These are phyloP conservation scores for Eretmocerus hayati DNA, from an alignment of 2,888 invertebrate species.

Conservation along the genomic window DNA sequence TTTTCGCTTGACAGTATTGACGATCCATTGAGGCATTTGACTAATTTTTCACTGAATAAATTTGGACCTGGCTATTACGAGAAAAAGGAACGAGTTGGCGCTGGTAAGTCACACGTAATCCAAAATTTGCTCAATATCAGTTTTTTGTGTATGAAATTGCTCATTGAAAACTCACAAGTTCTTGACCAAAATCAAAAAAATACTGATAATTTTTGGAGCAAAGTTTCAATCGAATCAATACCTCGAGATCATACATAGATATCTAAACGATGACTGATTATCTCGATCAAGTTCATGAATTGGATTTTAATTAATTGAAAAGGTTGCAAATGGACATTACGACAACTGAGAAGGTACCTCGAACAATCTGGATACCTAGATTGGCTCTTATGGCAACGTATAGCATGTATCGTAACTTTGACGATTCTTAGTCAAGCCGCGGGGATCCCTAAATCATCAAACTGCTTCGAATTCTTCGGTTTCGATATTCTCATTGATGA, in stretches of 20 bases:
- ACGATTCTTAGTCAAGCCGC: conserved; percentile 70
- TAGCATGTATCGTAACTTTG: conserved; percentile 66
- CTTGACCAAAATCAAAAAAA: too few species aligned
- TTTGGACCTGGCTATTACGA: conserved; percentile 74
- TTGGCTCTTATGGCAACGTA: conserved; percentile 74
- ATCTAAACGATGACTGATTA: neutral
- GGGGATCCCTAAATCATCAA: conserved; percentile 62
- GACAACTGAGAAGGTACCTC: conserved; percentile 70
- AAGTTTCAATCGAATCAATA: too few species aligned
- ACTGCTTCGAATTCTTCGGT: conserved; percentile 85
- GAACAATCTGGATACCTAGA: conserved; percentile 65
- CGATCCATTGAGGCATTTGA: conserved; percentile 80
- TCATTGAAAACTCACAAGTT: too few species aligned
- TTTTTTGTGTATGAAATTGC: too few species aligned
- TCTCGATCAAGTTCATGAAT: neutral
- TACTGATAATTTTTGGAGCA: too few species aligned
- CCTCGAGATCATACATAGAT: too few species aligned
- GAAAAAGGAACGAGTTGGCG: conserved; percentile 76
- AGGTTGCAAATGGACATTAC: conserved; percentile 83
- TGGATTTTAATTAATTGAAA: conserved; percentile 9
- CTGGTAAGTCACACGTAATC: conserved; percentile 50
- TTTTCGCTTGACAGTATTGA: conserved; percentile 76
- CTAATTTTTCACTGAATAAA: conserved; percentile 88
- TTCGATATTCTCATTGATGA: conserved; percentile 85
- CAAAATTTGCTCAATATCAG: neutral